Evolutionary conservation across 2,888 invertebrate genomes (phyloP).

Genomic region (Drosophila fulvimacula): DNA sequence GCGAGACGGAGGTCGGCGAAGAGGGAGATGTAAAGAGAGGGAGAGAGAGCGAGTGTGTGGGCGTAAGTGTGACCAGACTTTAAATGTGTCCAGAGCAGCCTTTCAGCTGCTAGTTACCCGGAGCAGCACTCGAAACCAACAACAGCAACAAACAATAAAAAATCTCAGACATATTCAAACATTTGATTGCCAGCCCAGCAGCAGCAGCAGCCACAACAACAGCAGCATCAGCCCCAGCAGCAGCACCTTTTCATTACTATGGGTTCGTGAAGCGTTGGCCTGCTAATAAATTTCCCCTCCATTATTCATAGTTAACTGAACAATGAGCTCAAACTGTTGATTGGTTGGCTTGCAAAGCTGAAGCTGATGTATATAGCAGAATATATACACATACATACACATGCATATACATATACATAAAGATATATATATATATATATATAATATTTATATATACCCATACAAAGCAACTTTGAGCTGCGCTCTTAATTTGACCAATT

Average conservation of each 20-base stretch:
- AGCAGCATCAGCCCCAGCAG: conserved; percentile 1
- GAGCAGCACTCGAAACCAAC: conserved; percentile 13
- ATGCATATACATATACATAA: background rate
- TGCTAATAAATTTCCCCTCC: conserved; percentile 32
- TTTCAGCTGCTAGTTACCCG: conserved; percentile 16
- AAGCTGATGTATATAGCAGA: background rate
- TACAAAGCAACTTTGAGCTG: background rate
- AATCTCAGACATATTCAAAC: conserved; percentile 35
- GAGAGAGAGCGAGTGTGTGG: background rate
- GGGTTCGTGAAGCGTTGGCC: background rate
- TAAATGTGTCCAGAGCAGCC: conserved; percentile 44
- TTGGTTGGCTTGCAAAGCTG: too few relatives aligned
- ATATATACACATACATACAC: background rate
- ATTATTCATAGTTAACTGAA: conserved; percentile 29
- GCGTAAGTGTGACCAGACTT: conserved; percentile 39
- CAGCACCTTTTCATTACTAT: conserved; percentile 13
- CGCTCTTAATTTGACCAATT: conserved; percentile 6
- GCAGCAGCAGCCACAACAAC: background rate
- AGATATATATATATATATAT: background rate
- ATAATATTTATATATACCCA: background rate
- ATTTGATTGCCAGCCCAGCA: conserved; percentile 24
- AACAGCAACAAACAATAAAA: conserved; percentile 10
- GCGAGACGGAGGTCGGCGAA: conserved; percentile 23
- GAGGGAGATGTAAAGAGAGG: conserved; percentile 19
- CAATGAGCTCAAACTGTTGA: conserved; percentile 11